Evolutionary conservation across 2,797 vertebrate genomes (phyloP), one percentile per base, ranked within the genome.

Genomic region (Rachycentron canadum): DNA sequence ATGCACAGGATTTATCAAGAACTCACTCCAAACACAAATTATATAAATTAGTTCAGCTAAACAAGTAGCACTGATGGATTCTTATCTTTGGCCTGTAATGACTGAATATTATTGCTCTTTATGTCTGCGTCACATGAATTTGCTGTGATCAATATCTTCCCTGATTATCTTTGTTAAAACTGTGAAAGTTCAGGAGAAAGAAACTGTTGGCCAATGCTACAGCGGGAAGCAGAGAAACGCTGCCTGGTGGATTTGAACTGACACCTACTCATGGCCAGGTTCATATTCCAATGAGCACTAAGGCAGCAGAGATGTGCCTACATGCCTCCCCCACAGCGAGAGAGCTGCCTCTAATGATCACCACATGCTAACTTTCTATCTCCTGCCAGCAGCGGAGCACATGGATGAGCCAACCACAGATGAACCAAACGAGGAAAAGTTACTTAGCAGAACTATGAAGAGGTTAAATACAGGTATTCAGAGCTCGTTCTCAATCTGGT

Each of bases 231-330:
- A 57, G 70, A 81, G 53, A 41, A 74, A 74, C 17, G 64, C 86
- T 85, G 84, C 79, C 76, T 83, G 79, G 32, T 88, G 82, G 79
- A 87, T 89, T 88, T 92, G 91, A 92, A 91, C 93, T 61, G 79
- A 92, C 91, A 89, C 93, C 92, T 89, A 94, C 92, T 91, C 91
- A 85, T 63, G 89, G 85, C 79, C 87, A 78, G 86, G 92, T 92
- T 94, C 90, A 91, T 87, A 88, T 93, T 94, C 89, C 91, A 93
- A 84, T 90, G 92, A 91, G 85, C 90, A 88, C 89, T 82, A 80
- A 92, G 89, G 92, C 88, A 92, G 83, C 74, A 81, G 88, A 87
- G 84, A 86, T 91, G 88, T 91, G 91, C 93, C 93, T 81, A 93
- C 91, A 90, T 91, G 86, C 91, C 92, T 78, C 92, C 89, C 92